Conservation (phyloP, 2,888 invertebrate species). For the Drosophila imparisetae region DNA sequence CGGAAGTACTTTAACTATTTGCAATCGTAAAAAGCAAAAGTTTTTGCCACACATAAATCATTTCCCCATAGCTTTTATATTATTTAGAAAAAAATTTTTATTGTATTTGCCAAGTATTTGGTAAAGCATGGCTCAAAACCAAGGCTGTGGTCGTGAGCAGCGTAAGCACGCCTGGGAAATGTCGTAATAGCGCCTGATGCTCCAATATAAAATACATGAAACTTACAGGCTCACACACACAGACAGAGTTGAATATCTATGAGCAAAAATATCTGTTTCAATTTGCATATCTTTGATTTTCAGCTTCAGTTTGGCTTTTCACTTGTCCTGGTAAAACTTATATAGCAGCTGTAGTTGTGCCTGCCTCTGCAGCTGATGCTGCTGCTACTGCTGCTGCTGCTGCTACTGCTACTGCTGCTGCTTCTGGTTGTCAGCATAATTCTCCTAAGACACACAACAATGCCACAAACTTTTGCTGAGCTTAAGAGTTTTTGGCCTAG, state of each 20-base stretch:
- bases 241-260: slow-evolving; percentile 30
- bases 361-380: slow-evolving; percentile 9
- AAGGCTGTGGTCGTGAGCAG: slow-evolving; percentile 29
- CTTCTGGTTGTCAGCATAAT: slow-evolving; percentile 56
- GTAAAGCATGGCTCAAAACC: slow-evolving; percentile 25
- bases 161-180: slow-evolving; percentile 66
- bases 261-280: slow-evolving; percentile 75
- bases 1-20: slow-evolving; percentile 69
- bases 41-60: slow-evolving; percentile 72
- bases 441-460: slow-evolving; percentile 68
- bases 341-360: slow-evolving; percentile 39
- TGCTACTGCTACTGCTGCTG: slow-evolving; percentile 6
- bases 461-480: slow-evolving; percentile 60
- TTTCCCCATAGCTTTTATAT: slow-evolving; percentile 74
- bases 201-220: slow-evolving; percentile 70
- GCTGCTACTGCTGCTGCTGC: slow-evolving; percentile 8
- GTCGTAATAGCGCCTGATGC: slow-evolving; percentile 69
- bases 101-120: slow-evolving; percentile 57
- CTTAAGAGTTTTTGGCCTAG: slow-evolving; percentile 61
- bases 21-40: slow-evolving; percentile 62
- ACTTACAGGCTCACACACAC: slow-evolving; percentile 11
- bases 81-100: slow-evolving; percentile 69
- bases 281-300: slow-evolving; percentile 80
- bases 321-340: slow-evolving; percentile 38
- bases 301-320: slow-evolving; percentile 48